Conservation (phyloP, 2,888 invertebrate genomes). For the Diogma glabrata region DNA sequence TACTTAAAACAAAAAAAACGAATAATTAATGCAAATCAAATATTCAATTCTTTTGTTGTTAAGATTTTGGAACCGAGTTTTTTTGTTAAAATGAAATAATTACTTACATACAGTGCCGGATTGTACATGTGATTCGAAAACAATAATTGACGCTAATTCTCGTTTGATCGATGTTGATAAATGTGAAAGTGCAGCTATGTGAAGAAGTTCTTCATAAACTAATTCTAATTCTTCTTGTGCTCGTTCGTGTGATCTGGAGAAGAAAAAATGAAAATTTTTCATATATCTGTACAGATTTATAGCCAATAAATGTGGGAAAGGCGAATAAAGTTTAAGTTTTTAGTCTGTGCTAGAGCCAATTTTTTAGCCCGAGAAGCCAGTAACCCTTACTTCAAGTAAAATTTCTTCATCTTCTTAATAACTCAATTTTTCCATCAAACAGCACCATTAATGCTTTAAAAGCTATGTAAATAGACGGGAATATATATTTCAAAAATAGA, state of each 20-base stretch:
- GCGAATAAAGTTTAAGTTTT: too few species aligned
- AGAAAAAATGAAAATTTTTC: conserved; percentile 1
- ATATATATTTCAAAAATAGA: too few species aligned
- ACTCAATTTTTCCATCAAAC: too few species aligned
- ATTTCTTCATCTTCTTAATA: too few species aligned
- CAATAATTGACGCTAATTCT: conserved; percentile 65
- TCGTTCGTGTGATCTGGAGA: conserved; percentile 56
- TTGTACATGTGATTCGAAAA: conserved; percentile 67
- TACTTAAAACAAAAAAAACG: conserved; percentile 37
- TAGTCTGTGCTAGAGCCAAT: too few species aligned
- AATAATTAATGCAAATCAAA: neutral
- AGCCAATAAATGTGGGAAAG: too few species aligned
- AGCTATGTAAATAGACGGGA: too few species aligned
- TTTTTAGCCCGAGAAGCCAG: too few species aligned
- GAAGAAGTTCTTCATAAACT: conserved; percentile 71
- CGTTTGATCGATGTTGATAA: conserved; percentile 70
- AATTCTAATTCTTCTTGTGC: conserved; percentile 67
- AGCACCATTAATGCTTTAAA: too few species aligned
- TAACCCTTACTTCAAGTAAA: too few species aligned
- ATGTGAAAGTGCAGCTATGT: conserved; percentile 70
- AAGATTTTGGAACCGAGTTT: neutral
- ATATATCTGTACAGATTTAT: too few species aligned
- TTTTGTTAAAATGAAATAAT: neutral
- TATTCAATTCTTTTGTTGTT: neutral
- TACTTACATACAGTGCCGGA: conserved; percentile 65